phyloP scores from a whole-genome alignment of 2,113 vertebrate species.

The Apteryx mantelli region DNA sequence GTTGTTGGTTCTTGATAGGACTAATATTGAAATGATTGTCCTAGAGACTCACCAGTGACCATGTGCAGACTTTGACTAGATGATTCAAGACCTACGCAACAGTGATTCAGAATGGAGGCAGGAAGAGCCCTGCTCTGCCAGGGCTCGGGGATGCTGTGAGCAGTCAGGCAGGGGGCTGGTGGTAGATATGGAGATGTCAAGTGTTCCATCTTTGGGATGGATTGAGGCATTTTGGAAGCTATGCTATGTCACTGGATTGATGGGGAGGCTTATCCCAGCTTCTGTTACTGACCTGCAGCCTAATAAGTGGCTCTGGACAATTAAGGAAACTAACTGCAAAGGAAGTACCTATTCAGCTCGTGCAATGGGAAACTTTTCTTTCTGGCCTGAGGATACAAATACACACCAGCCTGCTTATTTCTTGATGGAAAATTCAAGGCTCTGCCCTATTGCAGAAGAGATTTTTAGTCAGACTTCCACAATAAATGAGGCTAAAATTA shows the following conservation, averaged over 20 bases:
- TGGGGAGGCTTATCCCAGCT: background rate
- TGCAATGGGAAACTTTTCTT: background rate
- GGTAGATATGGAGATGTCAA: background rate
- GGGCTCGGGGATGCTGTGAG: accelerated
- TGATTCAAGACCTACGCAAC: background rate
- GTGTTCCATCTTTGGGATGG: background rate
- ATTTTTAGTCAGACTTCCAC: background rate
- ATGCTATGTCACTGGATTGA: background rate
- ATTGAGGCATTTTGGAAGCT: background rate
- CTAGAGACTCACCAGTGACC: background rate
- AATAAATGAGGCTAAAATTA: background rate
- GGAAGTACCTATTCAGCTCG: conserved; percentile 24
- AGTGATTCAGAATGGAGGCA: too few relatives aligned
- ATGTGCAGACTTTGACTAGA: background rate
- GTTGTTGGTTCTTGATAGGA: background rate
- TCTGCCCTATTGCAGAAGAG: background rate
- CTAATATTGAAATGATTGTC: background rate
- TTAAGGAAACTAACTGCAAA: conserved; percentile 32
- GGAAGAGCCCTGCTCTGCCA: background rate
- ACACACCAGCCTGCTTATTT: background rate
- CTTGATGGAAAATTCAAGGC: background rate
- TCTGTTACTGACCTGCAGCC: background rate
- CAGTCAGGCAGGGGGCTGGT: background rate
- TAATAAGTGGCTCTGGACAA: background rate
- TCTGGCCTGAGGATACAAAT: background rate